phyloP scores from a whole-genome alignment of 2,797 vertebrate genomes.

The Neosalanx taihuensis region DNA sequence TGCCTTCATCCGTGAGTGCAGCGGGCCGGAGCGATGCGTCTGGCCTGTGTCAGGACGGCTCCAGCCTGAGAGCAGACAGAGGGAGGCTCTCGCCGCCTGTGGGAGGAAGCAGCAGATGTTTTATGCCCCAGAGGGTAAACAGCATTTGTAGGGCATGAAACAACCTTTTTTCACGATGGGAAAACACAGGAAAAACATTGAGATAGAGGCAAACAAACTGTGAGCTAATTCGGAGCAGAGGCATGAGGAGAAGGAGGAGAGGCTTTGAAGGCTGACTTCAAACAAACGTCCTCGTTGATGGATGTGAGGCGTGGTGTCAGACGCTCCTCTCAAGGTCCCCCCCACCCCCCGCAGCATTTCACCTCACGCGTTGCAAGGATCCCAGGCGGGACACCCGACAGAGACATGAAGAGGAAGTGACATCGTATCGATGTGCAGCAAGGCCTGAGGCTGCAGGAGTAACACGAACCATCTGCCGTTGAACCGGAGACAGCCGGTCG shows the following conservation, averaged over 20 bases:
- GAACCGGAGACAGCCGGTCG: too few species aligned
- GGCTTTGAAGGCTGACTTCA: too few species aligned
- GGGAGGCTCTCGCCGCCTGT: conserved; percentile 38
- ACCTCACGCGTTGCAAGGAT: conserved; percentile 38
- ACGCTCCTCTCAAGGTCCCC: too few species aligned
- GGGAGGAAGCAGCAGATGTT: conserved; percentile 60
- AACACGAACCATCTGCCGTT: neutral
- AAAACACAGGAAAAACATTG: conserved; percentile 30
- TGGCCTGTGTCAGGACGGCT: conserved; percentile 38
- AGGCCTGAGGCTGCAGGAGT: conserved; percentile 37
- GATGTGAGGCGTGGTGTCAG: neutral
- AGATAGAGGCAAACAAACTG: conserved; percentile 16
- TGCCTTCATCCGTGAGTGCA: conserved; percentile 38
- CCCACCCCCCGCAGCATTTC: conserved; percentile 43
- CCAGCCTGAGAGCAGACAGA: conserved; percentile 8
- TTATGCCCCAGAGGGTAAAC: conserved; percentile 70
- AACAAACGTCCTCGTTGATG: neutral
- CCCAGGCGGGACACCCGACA: conserved; percentile 40
- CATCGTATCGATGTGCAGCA: conserved; percentile 47
- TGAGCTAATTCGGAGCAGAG: conserved; percentile 1
- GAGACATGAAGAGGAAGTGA: conserved; percentile 52
- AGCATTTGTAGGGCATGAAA: conserved; percentile 73
- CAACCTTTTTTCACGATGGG: conserved; percentile 59
- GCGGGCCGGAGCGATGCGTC: conserved; percentile 30
- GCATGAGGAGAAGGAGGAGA: neutral